Evolutionary conservation across 2,888 invertebrate species (phyloP).

Genomic region (Dermolepida albohirtum): DNA sequence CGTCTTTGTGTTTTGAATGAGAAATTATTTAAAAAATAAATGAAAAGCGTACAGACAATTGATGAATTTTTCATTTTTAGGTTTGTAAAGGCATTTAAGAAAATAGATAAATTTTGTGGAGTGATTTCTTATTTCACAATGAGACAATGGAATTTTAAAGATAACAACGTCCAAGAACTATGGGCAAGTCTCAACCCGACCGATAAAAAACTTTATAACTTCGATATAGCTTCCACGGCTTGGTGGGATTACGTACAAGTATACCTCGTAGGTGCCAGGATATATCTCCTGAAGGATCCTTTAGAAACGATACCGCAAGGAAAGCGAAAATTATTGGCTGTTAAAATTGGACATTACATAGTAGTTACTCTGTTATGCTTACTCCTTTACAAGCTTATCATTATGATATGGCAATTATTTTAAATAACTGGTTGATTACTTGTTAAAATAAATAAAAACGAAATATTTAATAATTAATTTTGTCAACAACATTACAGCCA

Average conservation of each 20-base stretch:
- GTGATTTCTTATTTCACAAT: slow-evolving; percentile 84
- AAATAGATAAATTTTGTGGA: slow-evolving; percentile 79
- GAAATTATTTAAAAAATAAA: too few relatives aligned
- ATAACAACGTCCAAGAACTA: slow-evolving; percentile 70
- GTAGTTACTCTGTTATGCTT: slow-evolving; percentile 29
- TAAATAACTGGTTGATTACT: neutral
- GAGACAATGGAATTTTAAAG: slow-evolving; percentile 81
- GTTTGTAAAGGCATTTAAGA: slow-evolving; percentile 79
- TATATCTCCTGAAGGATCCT: slow-evolving; percentile 85
- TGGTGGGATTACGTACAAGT: slow-evolving; percentile 81
- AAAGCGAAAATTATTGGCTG: slow-evolving; percentile 66
- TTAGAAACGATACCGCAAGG: slow-evolving; percentile 79
- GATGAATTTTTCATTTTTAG: slow-evolving; percentile 66
- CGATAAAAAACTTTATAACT: slow-evolving; percentile 70
- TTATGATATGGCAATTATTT: slow-evolving; percentile 5
- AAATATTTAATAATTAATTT: too few relatives aligned
- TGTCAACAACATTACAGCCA: too few relatives aligned
- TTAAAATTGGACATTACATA: slow-evolving; percentile 57
- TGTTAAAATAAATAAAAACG: neutral
- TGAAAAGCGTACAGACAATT: too few relatives aligned
- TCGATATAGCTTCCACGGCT: slow-evolving; percentile 77
- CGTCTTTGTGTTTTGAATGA: too few relatives aligned
- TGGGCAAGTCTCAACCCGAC: slow-evolving; percentile 69
- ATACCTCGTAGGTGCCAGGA: slow-evolving; percentile 79
- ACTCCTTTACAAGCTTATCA: slow-evolving; percentile 25